phyloP scores from a whole-genome alignment of 1,140 invertebrate species.

The Drosophila albomicans region DNA sequence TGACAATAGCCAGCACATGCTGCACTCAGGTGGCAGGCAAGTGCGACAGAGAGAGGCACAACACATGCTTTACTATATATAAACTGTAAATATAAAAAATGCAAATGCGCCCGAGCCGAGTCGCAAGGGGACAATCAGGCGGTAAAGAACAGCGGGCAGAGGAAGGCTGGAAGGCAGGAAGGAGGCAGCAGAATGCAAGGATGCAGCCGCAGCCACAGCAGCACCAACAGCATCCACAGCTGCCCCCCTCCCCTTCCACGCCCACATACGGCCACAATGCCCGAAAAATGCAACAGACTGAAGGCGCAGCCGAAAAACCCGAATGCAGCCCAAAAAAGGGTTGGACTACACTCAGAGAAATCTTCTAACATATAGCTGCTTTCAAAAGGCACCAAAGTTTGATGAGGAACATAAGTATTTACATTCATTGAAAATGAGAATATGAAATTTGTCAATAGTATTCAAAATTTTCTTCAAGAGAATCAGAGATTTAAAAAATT shows the following conservation, averaged over 20 bases:
- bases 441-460: neutral
- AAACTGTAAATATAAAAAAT: slow-evolving; percentile 55
- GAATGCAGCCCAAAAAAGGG: slow-evolving; percentile 29
- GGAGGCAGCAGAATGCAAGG: slow-evolving; percentile 28
- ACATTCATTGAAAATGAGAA: neutral
- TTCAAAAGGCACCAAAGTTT: neutral
- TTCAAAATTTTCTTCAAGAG: no score
- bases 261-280: slow-evolving; percentile 10
- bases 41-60: slow-evolving; percentile 5
- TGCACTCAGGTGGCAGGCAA: neutral
- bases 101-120: slow-evolving; percentile 39
- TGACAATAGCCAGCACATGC: slow-evolving; percentile 14
- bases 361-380: neutral
- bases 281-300: slow-evolving; percentile 50
- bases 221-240: neutral
- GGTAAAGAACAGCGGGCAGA: slow-evolving; percentile 2
- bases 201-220: slow-evolving; percentile 12
- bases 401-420: neutral
- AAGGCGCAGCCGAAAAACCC: slow-evolving; percentile 35
- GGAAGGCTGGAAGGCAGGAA: neutral
- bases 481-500: no score
- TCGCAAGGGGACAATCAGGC: slow-evolving; percentile 17
- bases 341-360: slow-evolving; percentile 27
- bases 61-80: slow-evolving; percentile 31
- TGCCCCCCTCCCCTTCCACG: slow-evolving; percentile 4